Evolutionary conservation across 2,797 vertebrate genomes (phyloP), one percentile per base, ranked within the genome.

Genomic region (Semaprochilodus insignis): DNA sequence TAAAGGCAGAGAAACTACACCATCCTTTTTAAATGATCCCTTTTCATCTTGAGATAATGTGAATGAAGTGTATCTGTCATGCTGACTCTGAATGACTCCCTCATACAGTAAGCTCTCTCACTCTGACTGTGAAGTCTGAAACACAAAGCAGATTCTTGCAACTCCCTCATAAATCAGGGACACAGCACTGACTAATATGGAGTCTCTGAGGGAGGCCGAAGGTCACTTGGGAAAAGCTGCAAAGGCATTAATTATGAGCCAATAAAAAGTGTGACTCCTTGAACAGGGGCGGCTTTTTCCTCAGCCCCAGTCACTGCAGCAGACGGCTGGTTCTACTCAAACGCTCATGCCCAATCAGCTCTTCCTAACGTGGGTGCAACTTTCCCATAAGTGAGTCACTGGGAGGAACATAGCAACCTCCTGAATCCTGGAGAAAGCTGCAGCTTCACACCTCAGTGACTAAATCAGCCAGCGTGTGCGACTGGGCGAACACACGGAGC

Each of bases 201-300:
- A 81, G 85, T 81, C 87, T 79, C 75, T 15, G 79, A 75, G 80
- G 84, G 78, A 81, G 83, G 73, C 40, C 75, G 77, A 83, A 74
- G 74, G 76, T 59, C 77, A 51, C 80, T 81, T 77, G 82, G 80
- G 83, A 87, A 86, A 83, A 87, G 81, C 75, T 74, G 75, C 63
- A 79, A 82, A 85, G 86, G 74, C 76, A 85, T 87, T 86, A 88
- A 87, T 88, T 88, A 88, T 85, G 81, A 75, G 83, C 81, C 83
- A 81, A 75, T 89, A 87, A 89, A 89, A 85, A 36, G 83, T 81
- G 82, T 85, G 83, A 87, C 76, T 87, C 78, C 76, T 74, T 78
- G 54, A 87, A 81, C 72, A 60, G 51, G 66, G 80, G 59, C 27
- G 44, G 57, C 21, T 77, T 78, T 83, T 80, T 63, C 75, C 74